These are phyloP conservation scores for Flexamia atlantica DNA, from an alignment of 2,888 invertebrate species.

Conservation along the genomic window DNA sequence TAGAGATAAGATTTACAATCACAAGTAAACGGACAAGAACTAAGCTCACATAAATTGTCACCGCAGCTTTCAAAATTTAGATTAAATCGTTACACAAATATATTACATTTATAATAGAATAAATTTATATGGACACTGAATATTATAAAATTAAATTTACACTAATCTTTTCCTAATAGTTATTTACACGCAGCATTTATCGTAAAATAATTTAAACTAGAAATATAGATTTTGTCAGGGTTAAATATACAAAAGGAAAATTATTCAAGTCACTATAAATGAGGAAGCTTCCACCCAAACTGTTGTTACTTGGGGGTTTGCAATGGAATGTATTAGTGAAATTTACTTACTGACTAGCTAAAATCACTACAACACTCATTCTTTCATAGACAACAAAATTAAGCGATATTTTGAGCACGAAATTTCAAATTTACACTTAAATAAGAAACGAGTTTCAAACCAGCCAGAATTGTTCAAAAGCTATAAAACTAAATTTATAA, in stretches of 20 bases:
- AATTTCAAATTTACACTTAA: no score
- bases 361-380: slow-evolving; percentile 22
- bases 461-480: no score
- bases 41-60: slow-evolving; percentile 7
- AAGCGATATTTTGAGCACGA: background rate
- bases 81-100: slow-evolving; percentile 6
- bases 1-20: slow-evolving; percentile 24
- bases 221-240: slow-evolving; percentile 6
- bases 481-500: no score
- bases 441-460: no score
- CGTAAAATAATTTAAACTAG: slow-evolving; percentile 14
- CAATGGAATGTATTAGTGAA: slow-evolving; percentile 21
- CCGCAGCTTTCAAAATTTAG: background rate
- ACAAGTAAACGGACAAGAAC: slow-evolving; percentile 1
- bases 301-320: background rate
- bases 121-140: slow-evolving; percentile 32
- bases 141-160: slow-evolving; percentile 41
- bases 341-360: slow-evolving; percentile 21
- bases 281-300: background rate
- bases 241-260: slow-evolving; percentile 25
- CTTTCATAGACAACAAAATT: background rate
- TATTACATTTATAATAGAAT: slow-evolving; percentile 10
- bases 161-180: background rate
- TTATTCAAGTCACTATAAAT: background rate
- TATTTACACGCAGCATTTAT: slow-evolving; percentile 21